Evolutionary conservation across 2,797 vertebrate genomes (phyloP).

Genomic region (Apodemus agrarius): DNA sequence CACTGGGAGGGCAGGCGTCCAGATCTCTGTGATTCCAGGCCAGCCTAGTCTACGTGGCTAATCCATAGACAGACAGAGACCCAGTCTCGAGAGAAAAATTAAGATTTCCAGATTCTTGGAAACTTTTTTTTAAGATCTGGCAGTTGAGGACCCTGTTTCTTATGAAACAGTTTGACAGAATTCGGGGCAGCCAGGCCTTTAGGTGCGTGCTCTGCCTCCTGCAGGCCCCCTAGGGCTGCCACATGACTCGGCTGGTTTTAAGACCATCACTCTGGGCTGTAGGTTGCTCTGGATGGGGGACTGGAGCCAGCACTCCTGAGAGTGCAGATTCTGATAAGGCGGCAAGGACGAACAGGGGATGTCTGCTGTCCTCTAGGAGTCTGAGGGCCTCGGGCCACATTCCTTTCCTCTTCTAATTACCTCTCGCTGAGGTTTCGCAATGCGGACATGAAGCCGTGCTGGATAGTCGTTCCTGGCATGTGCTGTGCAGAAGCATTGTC

Average conservation of each 20-base stretch:
- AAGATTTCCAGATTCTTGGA: not conserved
- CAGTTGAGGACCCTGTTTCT: not conserved
- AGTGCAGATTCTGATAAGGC: not conserved
- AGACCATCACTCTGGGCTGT: not conserved
- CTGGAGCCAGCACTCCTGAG: not conserved
- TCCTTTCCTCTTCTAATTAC: not conserved
- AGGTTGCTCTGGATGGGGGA: not conserved
- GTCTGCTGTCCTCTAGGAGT: not conserved
- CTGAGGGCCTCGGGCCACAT: not conserved
- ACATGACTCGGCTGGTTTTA: not conserved
- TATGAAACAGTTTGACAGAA: rapidly evolving
- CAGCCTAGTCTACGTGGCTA: not conserved
- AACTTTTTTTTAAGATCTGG: not conserved
- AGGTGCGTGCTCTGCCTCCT: rapidly evolving
- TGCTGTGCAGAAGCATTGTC: not conserved
- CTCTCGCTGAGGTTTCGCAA: not conserved
- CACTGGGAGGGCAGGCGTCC: not conserved
- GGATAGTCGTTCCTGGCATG: not conserved
- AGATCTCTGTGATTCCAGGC: not conserved
- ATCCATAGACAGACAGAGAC: not conserved
- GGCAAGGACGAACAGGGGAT: not conserved
- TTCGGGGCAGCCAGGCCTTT: not conserved
- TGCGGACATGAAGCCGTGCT: not conserved
- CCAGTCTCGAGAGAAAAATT: not conserved
- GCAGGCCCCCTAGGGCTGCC: not conserved